These are phyloP conservation scores for Perca schrenkii DNA, from an alignment of 2,113 vertebrate species.

Conservation along the genomic window DNA sequence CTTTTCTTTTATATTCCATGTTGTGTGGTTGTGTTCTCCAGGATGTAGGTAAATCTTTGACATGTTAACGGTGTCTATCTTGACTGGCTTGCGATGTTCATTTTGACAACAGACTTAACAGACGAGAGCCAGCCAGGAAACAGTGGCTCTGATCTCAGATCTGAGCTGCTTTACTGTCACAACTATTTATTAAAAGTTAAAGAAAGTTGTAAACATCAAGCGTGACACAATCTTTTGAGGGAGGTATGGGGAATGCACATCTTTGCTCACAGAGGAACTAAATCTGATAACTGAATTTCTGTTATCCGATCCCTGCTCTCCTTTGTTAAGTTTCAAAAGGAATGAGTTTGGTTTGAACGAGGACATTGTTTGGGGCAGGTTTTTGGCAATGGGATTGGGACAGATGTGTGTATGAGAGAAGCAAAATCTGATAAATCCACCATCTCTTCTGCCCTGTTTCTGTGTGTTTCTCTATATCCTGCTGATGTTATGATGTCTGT, in stretches of 20 bases:
- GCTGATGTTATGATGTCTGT: constrained; percentile 78
- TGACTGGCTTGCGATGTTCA: constrained; percentile 46
- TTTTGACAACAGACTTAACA: constrained; percentile 49
- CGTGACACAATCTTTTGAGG: neutral
- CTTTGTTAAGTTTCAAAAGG: constrained; percentile 51
- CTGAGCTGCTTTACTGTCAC: constrained; percentile 11
- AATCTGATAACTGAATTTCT: neutral
- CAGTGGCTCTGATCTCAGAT: constrained; percentile 39
- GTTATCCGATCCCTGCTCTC: constrained; percentile 56
- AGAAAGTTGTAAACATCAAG: neutral
- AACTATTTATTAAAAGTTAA: constrained; percentile 6
- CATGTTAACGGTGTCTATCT: constrained; percentile 17
- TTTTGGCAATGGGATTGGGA: neutral
- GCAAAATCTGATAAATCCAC: constrained; percentile 52
- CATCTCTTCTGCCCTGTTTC: constrained; percentile 74
- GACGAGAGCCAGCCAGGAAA: constrained; percentile 56
- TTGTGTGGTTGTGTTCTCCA: constrained; percentile 72
- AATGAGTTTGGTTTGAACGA: constrained; percentile 58
- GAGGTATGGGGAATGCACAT: neutral
- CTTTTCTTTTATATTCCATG: constrained; percentile 60
- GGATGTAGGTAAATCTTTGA: constrained; percentile 85
- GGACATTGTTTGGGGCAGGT: neutral
- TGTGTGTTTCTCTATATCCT: constrained; percentile 73
- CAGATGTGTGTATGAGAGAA: neutral
- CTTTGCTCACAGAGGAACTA: neutral